These are phyloP conservation scores for Buathra laborator DNA, from an alignment of 2,888 invertebrate genomes.

Conservation along the genomic window DNA sequence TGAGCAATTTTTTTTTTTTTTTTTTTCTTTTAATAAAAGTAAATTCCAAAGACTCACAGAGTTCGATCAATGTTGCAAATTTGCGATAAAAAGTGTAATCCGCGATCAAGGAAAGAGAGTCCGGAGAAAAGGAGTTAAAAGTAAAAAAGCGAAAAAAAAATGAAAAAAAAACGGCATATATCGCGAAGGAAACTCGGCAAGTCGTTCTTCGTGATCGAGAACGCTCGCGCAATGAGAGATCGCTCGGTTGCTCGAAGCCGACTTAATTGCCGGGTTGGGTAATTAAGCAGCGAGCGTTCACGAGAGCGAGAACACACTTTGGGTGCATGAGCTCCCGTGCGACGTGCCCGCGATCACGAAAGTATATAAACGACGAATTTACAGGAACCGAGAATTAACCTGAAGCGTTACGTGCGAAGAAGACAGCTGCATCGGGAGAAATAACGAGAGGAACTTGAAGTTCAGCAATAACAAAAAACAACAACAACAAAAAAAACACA, in stretches of 20 bases:
- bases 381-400: conserved; percentile 70
- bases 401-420: conserved; percentile 57
- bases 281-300: conserved; percentile 60
- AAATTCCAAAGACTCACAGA: conserved; percentile 27
- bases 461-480: not conserved
- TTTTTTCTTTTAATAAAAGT: not conserved
- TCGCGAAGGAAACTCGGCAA: conserved; percentile 66
- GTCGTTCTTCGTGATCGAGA: conserved; percentile 58
- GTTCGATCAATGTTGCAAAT: conserved; percentile 60
- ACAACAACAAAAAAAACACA: not conserved
- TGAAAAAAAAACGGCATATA: conserved; percentile 18
- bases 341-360: conserved; percentile 34
- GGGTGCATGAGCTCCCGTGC: not conserved
- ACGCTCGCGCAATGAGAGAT: conserved; percentile 63
- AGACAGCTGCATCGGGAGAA: conserved; percentile 24
- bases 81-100: conserved; percentile 48
- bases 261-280: conserved; percentile 65
- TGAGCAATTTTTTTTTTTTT: conserved; percentile 34
- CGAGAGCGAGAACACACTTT: conserved; percentile 50
- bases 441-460: conserved; percentile 12
- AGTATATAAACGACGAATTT: conserved; percentile 63
- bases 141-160: conserved; percentile 21
- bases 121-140: conserved; percentile 18
- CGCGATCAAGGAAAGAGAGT: not conserved
- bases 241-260: conserved; percentile 54